Base-by-base conservation (phyloP, 2,113 vertebrate genomes). In the Dendropsophus ebraccatus region DNA sequence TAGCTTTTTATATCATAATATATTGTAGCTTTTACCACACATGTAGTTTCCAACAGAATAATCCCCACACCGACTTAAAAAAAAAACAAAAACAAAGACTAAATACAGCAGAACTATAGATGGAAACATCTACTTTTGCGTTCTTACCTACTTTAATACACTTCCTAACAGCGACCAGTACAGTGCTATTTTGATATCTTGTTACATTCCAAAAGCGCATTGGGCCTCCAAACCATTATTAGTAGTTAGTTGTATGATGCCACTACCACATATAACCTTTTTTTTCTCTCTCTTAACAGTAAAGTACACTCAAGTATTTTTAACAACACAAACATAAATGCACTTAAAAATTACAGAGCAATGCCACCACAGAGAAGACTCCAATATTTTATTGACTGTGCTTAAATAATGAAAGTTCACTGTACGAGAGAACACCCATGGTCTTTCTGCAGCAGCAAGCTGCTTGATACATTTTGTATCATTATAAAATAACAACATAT, bases 341-440 rank as follows among this genome's bases (percentile, higher is more conserved):
- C 67, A 70, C 67, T 70, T 70, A 37, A 37, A 23, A 70, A 70
- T 70, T 37, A 70, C 32, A 70, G 67, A 12, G 35, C 67, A 21
- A 41, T 74, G 72, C 23, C 41, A 47, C 72, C 41, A 74, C 72
- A 25, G 72, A 74, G 72, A 49, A 49, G n/a, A 1, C 72, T 74
- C 67, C 67, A 70, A 70, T 74, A 74, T 45, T 49, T 74, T 74
- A 74, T 45, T 74, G 41, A 47, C 72, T 74, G 41, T 25, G 23
- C 72, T 28, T 49, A 74, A 73, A 74, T 47, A 47, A 74, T 74
- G 72, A 74, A 74, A 49, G 72, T 74, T 47, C 72, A 74, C 72
- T 49, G 41, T 74, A 49, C 9, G 23, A n/a, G 23, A 74, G 37
- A 74, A 45, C 72, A 47, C 37, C 72, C 23, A 47, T 74, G 72